phyloP scores from a whole-genome alignment of 53 echinoderm and acorn worm genomes.

The Holothuria leucospilota region DNA sequence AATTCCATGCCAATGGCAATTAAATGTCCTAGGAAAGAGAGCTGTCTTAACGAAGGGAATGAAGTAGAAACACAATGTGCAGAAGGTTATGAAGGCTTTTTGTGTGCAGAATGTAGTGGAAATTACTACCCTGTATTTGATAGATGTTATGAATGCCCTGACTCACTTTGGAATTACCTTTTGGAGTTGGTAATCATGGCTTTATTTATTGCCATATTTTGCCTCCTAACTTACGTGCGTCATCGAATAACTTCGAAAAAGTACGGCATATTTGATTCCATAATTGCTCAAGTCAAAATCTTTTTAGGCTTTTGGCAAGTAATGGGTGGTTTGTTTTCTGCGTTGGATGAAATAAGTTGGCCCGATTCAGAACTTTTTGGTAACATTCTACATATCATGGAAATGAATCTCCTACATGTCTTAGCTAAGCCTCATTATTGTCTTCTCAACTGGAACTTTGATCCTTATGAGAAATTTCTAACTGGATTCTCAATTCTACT shows the following conservation, averaged over 20 bases:
- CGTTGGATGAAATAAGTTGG: slow-evolving; percentile 19
- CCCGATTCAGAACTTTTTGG: neutral
- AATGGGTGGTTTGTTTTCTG: slow-evolving; percentile 15
- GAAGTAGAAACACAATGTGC: slow-evolving; percentile 17
- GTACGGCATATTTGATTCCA: neutral
- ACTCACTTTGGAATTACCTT: neutral
- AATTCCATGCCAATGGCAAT: neutral
- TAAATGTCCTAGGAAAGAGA: neutral
- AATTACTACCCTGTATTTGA: slow-evolving; percentile 3
- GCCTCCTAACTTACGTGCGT: neutral
- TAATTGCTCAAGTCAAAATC: slow-evolving; percentile 18
- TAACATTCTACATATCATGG: neutral
- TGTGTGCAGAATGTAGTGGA: neutral
- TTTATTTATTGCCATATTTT: neutral
- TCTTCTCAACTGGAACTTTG: neutral
- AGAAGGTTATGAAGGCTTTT: neutral
- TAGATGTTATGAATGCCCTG: slow-evolving; percentile 3
- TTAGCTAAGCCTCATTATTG: slow-evolving; percentile 18
- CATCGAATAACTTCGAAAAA: neutral
- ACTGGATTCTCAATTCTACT: neutral
- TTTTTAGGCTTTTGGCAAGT: slow-evolving; percentile 28
- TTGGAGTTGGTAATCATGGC: neutral
- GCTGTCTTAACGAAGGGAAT: neutral
- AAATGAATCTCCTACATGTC: slow-evolving; percentile 1
- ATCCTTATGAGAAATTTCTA: slow-evolving; percentile 5